Conservation (phyloP, 1,140 invertebrate genomes). For the Muscidifurax raptorellus region DNA sequence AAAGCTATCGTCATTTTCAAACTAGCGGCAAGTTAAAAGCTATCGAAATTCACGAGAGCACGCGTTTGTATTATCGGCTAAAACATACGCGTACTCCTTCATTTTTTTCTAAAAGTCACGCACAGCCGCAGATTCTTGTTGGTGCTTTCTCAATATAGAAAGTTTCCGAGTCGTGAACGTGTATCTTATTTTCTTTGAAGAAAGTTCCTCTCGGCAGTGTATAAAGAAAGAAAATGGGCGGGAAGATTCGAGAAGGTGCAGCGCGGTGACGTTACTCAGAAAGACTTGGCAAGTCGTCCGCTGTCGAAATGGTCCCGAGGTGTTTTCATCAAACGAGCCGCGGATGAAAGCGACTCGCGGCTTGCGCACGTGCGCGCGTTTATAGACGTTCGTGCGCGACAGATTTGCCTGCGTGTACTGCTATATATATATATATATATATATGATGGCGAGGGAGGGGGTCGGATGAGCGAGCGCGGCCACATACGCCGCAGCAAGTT, state of each 20-base stretch:
- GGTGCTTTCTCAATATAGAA: no score
- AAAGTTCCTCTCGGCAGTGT: neutral
- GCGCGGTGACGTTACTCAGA: neutral
- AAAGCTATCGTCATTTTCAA: neutral
- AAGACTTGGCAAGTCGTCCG: neutral
- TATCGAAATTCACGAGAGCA: no score
- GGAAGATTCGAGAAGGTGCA: neutral
- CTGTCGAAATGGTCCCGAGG: neutral
- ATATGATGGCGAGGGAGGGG: no score
- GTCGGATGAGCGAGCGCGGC: neutral
- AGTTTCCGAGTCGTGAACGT: no score
- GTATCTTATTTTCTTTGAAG: neutral
- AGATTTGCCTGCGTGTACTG: constrained; percentile 45
- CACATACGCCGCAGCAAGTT: neutral
- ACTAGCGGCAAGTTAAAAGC: no score
- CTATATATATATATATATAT: no score
- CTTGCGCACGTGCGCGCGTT: neutral
- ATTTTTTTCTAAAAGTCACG: no score
- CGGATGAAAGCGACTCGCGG: neutral
- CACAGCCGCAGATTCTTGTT: no score
- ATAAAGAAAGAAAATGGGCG: neutral
- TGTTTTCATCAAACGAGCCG: constrained; percentile 10
- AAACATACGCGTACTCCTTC: no score
- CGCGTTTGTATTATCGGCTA: no score
- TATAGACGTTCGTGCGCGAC: constrained; percentile 25